Evolutionary conservation across 2,888 invertebrate species (phyloP).

Genomic region (Tetragnatha montana): DNA sequence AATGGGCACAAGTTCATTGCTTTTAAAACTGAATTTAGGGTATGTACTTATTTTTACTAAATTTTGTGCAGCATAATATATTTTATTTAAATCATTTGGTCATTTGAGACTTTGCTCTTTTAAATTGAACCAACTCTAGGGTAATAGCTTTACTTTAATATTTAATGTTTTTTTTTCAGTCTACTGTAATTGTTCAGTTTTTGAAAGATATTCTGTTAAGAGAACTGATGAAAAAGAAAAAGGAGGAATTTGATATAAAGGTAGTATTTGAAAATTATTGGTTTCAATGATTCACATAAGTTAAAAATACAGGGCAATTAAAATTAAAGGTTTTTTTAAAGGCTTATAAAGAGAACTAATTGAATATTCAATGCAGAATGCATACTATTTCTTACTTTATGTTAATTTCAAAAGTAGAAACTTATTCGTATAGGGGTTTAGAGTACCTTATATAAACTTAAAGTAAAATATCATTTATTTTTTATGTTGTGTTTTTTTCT

Average conservation of each 20-base stretch:
- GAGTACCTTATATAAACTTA: too few species aligned
- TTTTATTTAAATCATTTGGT: not conserved
- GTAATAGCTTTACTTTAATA: not conserved
- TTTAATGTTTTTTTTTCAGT: conserved; percentile 35
- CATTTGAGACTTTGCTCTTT: not conserved
- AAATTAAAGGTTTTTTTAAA: too few species aligned
- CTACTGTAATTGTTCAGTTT: conserved; percentile 22
- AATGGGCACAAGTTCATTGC: conserved; percentile 53
- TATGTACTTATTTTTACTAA: not conserved
- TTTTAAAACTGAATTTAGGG: conserved; percentile 44
- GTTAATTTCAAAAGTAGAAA: too few species aligned
- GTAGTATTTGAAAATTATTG: conserved; percentile 3
- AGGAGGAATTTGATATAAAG: conserved; percentile 58
- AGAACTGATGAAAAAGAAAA: conserved; percentile 45
- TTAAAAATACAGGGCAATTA: too few species aligned
- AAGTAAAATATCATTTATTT: too few species aligned
- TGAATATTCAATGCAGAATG: too few species aligned
- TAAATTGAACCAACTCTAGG: not conserved
- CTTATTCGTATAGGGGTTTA: too few species aligned
- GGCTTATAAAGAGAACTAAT: too few species aligned
- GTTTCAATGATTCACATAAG: not conserved
- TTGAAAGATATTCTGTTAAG: conserved; percentile 31
- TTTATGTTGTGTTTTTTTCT: too few species aligned
- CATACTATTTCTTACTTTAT: too few species aligned
- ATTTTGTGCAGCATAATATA: too few species aligned